Conservation (phyloP, 2,113 vertebrate species). For the Panthera uncia region DNA sequence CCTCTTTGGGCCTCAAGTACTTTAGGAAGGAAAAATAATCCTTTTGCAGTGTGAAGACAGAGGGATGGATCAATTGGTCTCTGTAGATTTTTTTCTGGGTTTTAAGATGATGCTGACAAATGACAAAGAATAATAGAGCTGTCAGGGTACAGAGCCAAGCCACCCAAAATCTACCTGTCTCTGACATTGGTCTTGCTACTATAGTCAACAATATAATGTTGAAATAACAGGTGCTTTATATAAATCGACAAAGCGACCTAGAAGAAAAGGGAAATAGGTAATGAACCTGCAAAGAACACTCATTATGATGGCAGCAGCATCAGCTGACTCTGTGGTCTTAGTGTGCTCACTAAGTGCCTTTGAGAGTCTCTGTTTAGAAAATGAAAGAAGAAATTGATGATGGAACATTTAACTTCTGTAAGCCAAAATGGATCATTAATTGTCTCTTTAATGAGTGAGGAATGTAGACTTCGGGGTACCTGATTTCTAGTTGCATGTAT, state of each 20-base stretch:
- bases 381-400: constrained; percentile 45
- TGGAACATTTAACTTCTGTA: background rate
- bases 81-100: background rate
- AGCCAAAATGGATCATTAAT: constrained; percentile 24
- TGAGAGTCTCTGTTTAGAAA: constrained; percentile 38
- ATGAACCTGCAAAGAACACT: background rate
- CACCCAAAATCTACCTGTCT: background rate
- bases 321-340: background rate
- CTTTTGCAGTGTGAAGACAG: background rate
- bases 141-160: background rate
- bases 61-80: background rate
- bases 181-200: background rate
- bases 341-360: background rate
- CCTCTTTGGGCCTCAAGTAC: background rate
- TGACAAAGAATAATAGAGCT: background rate
- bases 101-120: constrained; percentile 17
- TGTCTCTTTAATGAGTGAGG: constrained; percentile 35
- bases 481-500: background rate
- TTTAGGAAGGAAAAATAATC: background rate
- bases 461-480: background rate
- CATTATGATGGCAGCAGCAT: background rate
- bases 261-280: background rate
- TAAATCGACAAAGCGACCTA: constrained; percentile 13
- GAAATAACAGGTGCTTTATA: constrained; percentile 3
- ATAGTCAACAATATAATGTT: background rate